phyloP scores from a whole-genome alignment of 2,888 invertebrate species.

The Automeris io region DNA sequence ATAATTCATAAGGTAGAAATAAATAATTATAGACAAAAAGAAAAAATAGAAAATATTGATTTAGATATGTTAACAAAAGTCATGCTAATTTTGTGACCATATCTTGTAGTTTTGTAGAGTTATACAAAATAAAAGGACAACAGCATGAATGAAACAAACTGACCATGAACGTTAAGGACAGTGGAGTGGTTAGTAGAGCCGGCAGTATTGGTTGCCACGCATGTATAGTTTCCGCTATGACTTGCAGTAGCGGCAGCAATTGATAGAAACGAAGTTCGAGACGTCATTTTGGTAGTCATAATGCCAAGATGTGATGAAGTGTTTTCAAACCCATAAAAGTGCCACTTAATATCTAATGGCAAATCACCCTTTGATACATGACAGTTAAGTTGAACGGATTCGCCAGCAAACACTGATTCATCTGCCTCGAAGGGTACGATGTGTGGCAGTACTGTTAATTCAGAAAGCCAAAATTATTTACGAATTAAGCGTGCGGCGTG shows the following conservation, averaged over 20 bases:
- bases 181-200: constrained; percentile 82
- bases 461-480: constrained; percentile 63
- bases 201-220: constrained; percentile 84
- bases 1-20: constrained; percentile 23
- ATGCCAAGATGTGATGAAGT: constrained; percentile 78
- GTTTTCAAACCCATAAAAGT: constrained; percentile 81
- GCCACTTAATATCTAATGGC: constrained; percentile 85
- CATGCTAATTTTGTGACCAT: constrained; percentile 59
- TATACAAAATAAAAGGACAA: constrained; percentile 18
- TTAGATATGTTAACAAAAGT: constrained; percentile 42
- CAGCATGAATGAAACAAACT: constrained; percentile 49
- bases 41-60: constrained; percentile 26
- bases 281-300: constrained; percentile 79
- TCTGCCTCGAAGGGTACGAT: constrained; percentile 81
- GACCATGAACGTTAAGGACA: constrained; percentile 76
- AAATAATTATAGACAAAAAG: constrained; percentile 34
- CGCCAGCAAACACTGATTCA: constrained; percentile 82
- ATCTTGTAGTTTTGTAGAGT: constrained; percentile 39
- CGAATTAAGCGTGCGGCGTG: constrained; percentile 71
- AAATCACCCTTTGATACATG: constrained; percentile 85
- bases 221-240: constrained; percentile 87
- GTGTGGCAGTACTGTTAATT: constrained; percentile 80
- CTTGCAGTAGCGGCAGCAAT: constrained; percentile 82
- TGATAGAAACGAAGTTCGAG: constrained; percentile 82
- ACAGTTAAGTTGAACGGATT: constrained; percentile 81